Percentiles rank a stretch among this genome's conserved stretches.
Evolutionary conservation across 1,140 invertebrate genomes (phyloP).

Genomic region (Lysiphlebus fabarum): DNA sequence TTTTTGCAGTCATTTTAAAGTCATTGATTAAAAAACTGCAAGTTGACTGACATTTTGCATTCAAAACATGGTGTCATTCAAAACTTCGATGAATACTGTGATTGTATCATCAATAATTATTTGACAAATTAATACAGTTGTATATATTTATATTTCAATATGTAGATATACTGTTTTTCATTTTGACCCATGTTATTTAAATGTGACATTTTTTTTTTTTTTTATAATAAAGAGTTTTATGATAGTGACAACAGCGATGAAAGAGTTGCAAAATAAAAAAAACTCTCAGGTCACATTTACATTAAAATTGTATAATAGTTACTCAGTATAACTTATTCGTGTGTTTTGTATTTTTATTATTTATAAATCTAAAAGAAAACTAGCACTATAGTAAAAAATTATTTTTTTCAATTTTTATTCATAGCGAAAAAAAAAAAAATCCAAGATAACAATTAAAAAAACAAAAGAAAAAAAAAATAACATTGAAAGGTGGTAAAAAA

Average conservation of each 20-base stretch:
- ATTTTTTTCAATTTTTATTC: neutral
- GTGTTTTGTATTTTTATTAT: conserved; percentile 39
- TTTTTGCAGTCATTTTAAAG: no score
- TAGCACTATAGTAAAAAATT: neutral
- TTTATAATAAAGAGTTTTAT: neutral
- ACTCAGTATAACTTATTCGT: conserved; percentile 51
- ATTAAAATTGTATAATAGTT: conserved; percentile 31
- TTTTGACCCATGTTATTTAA: no score
- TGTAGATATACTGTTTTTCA: no score
- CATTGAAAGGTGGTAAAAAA: neutral
- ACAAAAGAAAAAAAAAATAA: no score
- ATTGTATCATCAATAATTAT: no score
- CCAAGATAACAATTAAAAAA: conserved; percentile 13
- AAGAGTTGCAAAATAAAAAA: neutral
- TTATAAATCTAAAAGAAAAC: conserved; percentile 31
- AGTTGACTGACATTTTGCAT: no score
- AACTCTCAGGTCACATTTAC: conserved; percentile 17
- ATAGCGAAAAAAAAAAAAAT: conserved; percentile 27
- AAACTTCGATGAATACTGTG: no score
- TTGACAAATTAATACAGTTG: no score
- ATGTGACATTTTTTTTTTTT: conserved; percentile 1
- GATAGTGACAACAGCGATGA: neutral
- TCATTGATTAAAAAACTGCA: no score
- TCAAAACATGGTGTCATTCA: no score
- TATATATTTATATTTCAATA: no score